These are phyloP conservation scores for Cantharis lateralis DNA, from an alignment of 2,888 invertebrate genomes.

Conservation along the genomic window DNA sequence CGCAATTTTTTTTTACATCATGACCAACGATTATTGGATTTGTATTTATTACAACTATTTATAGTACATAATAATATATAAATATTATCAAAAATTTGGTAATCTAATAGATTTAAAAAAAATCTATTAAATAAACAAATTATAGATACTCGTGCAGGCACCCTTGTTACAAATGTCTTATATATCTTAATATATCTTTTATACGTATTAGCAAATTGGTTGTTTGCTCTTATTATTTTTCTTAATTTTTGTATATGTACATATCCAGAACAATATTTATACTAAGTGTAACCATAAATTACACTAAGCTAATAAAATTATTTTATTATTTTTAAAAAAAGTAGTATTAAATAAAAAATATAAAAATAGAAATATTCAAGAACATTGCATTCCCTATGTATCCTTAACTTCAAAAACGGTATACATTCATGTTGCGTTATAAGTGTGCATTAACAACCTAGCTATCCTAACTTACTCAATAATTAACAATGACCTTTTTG, in stretches of 20 bases:
- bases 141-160: neutral
- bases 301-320: neutral
- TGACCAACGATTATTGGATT: neutral
- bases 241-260: neutral
- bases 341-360: neutral
- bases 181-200: neutral
- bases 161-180: neutral
- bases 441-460: slow-evolving; percentile 45
- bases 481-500: slow-evolving; percentile 54
- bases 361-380: slow-evolving; percentile 16
- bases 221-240: neutral
- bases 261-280: neutral
- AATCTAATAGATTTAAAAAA: neutral
- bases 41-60: neutral
- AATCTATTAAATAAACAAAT: neutral
- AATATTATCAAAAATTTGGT: neutral
- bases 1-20: neutral
- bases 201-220: neutral
- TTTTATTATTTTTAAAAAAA: neutral
- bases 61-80: neutral
- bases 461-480: slow-evolving; percentile 51
- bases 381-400: slow-evolving; percentile 20
- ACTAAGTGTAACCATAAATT: neutral
- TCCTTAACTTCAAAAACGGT: slow-evolving; percentile 39
- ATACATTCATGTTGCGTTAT: slow-evolving; percentile 42